phyloP scores from a whole-genome alignment of 1,140 invertebrate genomes.

The Drosophila asahinai region DNA sequence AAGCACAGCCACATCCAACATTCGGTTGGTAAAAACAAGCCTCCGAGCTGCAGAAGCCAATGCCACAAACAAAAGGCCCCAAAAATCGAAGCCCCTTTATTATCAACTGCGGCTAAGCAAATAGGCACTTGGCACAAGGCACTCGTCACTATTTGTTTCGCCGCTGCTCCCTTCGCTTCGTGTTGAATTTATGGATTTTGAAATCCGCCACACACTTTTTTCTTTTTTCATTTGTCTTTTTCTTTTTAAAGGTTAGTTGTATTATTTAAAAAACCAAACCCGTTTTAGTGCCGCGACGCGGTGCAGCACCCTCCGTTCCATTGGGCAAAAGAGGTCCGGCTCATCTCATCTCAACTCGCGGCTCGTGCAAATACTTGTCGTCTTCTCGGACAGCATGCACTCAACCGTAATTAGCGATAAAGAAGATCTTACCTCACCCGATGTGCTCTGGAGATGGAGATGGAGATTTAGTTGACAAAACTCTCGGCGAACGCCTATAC shows the following conservation, averaged over 20 bases:
- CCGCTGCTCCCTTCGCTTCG: conserved; percentile 30
- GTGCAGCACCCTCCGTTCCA: conserved; percentile 43
- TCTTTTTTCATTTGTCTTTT: conserved; percentile 18
- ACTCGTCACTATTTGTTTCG: conserved; percentile 57
- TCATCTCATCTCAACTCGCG: conserved; percentile 4
- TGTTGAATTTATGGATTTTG: conserved; percentile 58
- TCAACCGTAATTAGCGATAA: conserved; percentile 51
- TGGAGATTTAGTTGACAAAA: conserved; percentile 20
- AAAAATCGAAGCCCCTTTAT: conserved; percentile 52
- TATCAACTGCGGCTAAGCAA: conserved; percentile 53
- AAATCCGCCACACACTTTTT: conserved; percentile 28
- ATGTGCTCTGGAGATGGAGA: conserved; percentile 17
- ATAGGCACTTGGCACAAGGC: conserved; percentile 32
- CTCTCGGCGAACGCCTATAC: neutral
- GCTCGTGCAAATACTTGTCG: conserved; percentile 34
- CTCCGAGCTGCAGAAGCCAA: conserved; percentile 55
- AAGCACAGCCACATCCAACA: conserved; percentile 9
- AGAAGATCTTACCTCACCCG: conserved; percentile 48
- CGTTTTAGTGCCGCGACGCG: conserved; percentile 42
- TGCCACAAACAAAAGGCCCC: conserved; percentile 58
- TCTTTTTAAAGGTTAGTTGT: conserved; percentile 62
- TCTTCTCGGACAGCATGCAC: conserved; percentile 13
- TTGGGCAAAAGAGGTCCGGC: conserved; percentile 55
- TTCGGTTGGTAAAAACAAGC: conserved; percentile 20
- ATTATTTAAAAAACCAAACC: conserved; percentile 65